These are phyloP conservation scores for Microcebus ravelobensis DNA, from an alignment of 2,113 vertebrate genomes.

Conservation along the genomic window DNA sequence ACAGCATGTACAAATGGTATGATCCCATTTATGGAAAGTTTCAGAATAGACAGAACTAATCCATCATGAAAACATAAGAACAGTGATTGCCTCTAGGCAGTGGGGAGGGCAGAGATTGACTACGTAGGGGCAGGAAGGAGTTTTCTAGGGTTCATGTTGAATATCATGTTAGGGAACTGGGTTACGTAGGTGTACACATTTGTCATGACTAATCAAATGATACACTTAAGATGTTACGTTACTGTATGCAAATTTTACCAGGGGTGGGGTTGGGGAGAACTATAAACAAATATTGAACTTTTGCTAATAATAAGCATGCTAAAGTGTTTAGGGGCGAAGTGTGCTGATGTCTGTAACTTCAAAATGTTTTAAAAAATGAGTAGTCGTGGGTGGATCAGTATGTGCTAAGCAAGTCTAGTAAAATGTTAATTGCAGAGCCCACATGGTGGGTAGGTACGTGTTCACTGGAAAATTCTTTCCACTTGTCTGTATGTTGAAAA, in stretches of 20 bases:
- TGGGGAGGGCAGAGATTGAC: not conserved
- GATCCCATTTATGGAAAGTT: not conserved
- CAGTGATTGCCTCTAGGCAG: not conserved
- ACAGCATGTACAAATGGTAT: not conserved
- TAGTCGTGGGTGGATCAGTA: not conserved
- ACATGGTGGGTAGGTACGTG: too few species aligned
- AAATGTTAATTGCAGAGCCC: not conserved
- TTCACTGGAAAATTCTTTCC: not conserved
- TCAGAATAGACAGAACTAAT: not conserved
- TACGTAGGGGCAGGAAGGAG: not conserved
- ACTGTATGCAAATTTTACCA: not conserved
- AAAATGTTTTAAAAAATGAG: not conserved
- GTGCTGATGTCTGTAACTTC: not conserved
- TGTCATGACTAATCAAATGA: not conserved
- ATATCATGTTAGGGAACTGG: not conserved
- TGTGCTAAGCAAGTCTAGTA: not conserved
- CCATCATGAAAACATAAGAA: not conserved
- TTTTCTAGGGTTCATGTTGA: not conserved
- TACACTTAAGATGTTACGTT: not conserved
- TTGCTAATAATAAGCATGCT: not conserved
- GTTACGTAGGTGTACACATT: not conserved
- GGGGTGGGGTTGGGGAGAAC: not conserved
- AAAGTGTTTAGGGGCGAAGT: not conserved
- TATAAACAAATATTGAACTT: not conserved
- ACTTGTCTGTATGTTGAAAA: not conserved